A percentile compares a stretch with the other conserved stretches of the same genome.
These are phyloP conservation scores for Patella vulgata DNA, from an alignment of 1,140 invertebrate species.

Conservation along the genomic window DNA sequence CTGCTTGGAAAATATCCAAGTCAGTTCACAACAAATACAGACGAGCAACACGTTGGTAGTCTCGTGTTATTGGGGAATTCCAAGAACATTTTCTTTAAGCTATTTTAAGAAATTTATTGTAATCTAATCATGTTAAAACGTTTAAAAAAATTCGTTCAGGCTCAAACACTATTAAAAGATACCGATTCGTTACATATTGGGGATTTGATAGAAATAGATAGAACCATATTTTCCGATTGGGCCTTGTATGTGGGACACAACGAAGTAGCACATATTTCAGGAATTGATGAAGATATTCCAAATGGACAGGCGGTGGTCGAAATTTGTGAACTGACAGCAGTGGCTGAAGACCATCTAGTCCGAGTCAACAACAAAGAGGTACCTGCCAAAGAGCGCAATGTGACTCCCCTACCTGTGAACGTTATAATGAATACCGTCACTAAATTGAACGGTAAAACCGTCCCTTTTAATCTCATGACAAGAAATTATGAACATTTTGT, in stretches of 20 bases:
- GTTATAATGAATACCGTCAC: constrained; percentile 40
- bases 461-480: constrained; percentile 52
- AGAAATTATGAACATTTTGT: constrained; percentile 60
- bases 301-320: constrained; percentile 34
- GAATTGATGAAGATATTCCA: constrained; percentile 33
- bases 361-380: constrained; percentile 58
- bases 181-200: constrained; percentile 30
- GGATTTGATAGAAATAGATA: constrained; percentile 58
- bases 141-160: no score
- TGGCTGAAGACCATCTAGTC: constrained; percentile 47
- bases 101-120: no score
- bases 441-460: constrained; percentile 32
- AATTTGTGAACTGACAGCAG: constrained; percentile 28
- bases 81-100: no score
- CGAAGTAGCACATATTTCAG: constrained; percentile 48
- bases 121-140: no score
- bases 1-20: no score
- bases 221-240: constrained; percentile 56
- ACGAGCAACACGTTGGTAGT: no score
- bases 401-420: constrained; percentile 39
- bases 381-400: constrained; percentile 43
- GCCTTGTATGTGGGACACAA: constrained; percentile 56
- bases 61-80: no score
- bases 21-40: no score
- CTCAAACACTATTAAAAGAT: no score